Base-by-base conservation (phyloP, 2,113 vertebrate genomes). In the Nannobrachium achirus region DNA sequence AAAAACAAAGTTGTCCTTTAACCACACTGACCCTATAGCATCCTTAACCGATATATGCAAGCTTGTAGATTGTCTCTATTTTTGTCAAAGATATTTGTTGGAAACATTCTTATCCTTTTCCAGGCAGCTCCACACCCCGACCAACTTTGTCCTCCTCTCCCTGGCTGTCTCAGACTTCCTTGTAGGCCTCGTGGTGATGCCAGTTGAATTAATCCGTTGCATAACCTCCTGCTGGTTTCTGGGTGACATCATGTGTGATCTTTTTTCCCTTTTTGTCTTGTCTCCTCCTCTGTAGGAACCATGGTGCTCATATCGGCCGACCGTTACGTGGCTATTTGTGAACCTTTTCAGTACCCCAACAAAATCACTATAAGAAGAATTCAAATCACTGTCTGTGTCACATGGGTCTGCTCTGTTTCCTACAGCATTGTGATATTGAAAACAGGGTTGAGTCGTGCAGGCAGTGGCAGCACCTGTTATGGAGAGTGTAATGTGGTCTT, bases 181-280 rank as follows among this genome's bases (percentile, higher is more conserved):
- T 0, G 72, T 89, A 0, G 90, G 89, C 58, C 68, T 90, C 49
- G 20, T 95, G 63, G 25, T 96, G 71, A 95, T 95, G 94, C 94
- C 96, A 9, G 93, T 92, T 38, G 95, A 89, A 10, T 75, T 59
- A 0, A 6, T 83, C 1, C 51, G 67, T 1, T 42, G 83, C 7
- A 75, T 74, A 33, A 78, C 85, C 48, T 60, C 52, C 33, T 92
- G 89, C 75, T 92, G 91, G 90, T 70, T 84, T 52, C 73, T 89
- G 38, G 85, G 87, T 0, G 63, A 86, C 10, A 11, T 75, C 39
- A 63, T 81, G 45, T 92, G 90, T 8, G 58, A 71, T 41, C n/a
- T 89, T 48, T 80, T 11, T 14, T 45, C 63, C 45, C 25, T 5
- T 2, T 46, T 86, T 3, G 14, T 75, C 73, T 89, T 11, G 79